Percentiles rank a stretch among this genome's conserved stretches.
These are phyloP conservation scores for Penaeus japonicus DNA, from an alignment of 1,140 invertebrate species.

Conservation along the genomic window DNA sequence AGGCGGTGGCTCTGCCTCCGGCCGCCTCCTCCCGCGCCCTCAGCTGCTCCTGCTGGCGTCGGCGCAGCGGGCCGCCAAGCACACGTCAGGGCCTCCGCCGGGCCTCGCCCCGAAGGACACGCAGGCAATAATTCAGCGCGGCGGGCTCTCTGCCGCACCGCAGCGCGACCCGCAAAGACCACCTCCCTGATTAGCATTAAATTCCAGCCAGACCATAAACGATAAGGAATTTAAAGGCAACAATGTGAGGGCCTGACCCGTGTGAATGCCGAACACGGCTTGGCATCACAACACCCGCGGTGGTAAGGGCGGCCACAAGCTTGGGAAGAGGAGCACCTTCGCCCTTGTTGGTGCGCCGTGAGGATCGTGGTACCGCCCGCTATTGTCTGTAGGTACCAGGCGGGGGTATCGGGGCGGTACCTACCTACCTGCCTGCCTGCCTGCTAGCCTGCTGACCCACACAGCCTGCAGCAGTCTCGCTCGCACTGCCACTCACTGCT, in stretches of 20 bases:
- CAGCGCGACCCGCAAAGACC: too few relatives aligned
- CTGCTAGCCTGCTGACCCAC: neutral
- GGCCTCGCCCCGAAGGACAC: too few relatives aligned
- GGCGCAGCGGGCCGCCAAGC: too few relatives aligned
- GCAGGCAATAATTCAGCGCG: too few relatives aligned
- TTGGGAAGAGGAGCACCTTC: neutral
- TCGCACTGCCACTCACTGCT: constrained; percentile 19
- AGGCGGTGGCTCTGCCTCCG: too few relatives aligned
- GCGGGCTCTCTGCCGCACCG: too few relatives aligned
- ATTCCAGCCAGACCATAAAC: constrained; percentile 52
- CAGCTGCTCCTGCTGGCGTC: too few relatives aligned
- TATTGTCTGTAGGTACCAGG: constrained; percentile 44
- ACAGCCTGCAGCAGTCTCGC: constrained; percentile 25
- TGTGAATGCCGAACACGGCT: constrained; percentile 39
- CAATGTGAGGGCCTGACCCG: constrained; percentile 40
- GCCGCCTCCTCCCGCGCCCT: too few relatives aligned
- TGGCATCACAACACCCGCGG: constrained; percentile 14
- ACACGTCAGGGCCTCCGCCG: too few relatives aligned
- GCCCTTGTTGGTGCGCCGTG: constrained; percentile 13
- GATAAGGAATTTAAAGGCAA: constrained; percentile 50
- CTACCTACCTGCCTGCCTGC: neutral
- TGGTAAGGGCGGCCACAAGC: constrained; percentile 21
- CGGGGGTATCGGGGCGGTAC: neutral
- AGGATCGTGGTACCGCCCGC: constrained; percentile 43
- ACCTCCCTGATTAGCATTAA: constrained; percentile 47